phyloP scores from a whole-genome alignment of 2,888 invertebrate genomes.

The Ceramica pisi region DNA sequence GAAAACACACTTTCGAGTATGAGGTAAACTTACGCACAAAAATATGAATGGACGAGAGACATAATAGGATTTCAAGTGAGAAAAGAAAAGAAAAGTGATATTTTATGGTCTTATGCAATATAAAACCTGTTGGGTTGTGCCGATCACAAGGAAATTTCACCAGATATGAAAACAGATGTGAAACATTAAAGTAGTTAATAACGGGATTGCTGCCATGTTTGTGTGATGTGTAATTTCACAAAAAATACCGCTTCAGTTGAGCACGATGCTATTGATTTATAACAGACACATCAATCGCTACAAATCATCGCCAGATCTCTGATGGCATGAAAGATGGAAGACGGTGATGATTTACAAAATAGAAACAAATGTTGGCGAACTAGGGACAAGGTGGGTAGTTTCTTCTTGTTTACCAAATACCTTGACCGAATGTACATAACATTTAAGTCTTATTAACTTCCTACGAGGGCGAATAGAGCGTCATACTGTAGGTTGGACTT shows the following conservation, averaged over 20 bases:
- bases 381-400: background rate
- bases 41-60: background rate
- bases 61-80: too few species aligned
- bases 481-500: too few species aligned
- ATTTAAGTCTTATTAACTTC: slow-evolving; percentile 42
- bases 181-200: too few species aligned
- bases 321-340: background rate
- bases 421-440: background rate
- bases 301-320: too few species aligned
- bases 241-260: too few species aligned
- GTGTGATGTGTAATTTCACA: too few species aligned
- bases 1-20: background rate
- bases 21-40: too few species aligned
- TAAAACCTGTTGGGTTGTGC: background rate
- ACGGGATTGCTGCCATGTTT: too few species aligned
- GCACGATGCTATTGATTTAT: too few species aligned
- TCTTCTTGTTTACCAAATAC: background rate
- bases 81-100: background rate
- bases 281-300: too few species aligned
- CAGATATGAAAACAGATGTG: too few species aligned
- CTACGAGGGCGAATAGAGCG: too few species aligned
- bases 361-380: background rate
- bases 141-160: background rate
- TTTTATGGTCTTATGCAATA: background rate
- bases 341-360: background rate